Base-by-base conservation (phyloP, 2,113 vertebrate genomes). In the Oreotrochilus melanogaster region DNA sequence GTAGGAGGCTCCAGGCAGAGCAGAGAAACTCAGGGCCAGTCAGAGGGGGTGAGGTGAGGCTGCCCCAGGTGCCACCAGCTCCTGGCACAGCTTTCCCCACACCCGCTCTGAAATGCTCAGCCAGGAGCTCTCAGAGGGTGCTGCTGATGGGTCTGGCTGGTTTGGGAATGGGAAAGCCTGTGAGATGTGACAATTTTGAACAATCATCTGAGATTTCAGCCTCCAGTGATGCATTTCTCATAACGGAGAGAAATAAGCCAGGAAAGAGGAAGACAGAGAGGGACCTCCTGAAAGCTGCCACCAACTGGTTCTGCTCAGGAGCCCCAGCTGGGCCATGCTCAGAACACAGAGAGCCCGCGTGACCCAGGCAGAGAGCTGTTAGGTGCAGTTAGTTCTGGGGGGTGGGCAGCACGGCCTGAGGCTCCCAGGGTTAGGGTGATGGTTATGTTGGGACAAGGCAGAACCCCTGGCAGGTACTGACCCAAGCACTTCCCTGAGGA, bases 391-490 rank as follows among this genome's bases (percentile, higher is more conserved):
- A 96, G 92, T 97, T 95, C 89, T 60, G 57, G n/a, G 22, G 19
- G 10, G 57, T 1, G 6, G 27, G 31, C 1, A 18, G 78, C 45
- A 60, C 3, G n/a, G 78, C n/a, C 85, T 31, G 1, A 93, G 95
- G 22, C 50, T 69, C 78, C 93, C 89, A 96, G 75, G 58, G 81
- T 96, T 93, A 97, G 88, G 96, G 73, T 74, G 67, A 42, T 82
- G 83, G 84, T 92, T 98, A 97, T 4, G 0, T 19, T 28, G 91
- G 95, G 69, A 92, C 94, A 93, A 86, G 79, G 76, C 85, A 94
- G 25, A 74, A 92, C 88, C 94, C 88, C 73, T 73, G 33, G 86
- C 91, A 56, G 96, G 96, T 97, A 97, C 95, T 97, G 97, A 98
- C 93, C 87, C 85, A 86, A 58, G 91, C 87, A 88, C 72, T 96